Percentiles rank a stretch among this genome's conserved stretches.
Conservation (phyloP, 2,888 invertebrate genomes). For the Aelia acuminata region DNA sequence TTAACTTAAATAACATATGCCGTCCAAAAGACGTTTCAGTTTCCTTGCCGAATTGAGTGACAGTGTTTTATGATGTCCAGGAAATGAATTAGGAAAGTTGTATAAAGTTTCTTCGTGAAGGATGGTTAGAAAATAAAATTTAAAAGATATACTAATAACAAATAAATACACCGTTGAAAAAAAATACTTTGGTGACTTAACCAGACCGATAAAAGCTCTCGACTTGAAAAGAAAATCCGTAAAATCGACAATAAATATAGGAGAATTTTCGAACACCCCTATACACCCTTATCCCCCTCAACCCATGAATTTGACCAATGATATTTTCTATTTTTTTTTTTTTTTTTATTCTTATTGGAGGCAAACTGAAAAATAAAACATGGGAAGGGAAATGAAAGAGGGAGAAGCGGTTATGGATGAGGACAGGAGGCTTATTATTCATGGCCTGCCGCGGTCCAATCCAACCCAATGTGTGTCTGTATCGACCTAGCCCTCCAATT, state of each 20-base stretch:
- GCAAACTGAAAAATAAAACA: constrained; percentile 17
- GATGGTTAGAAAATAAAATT: too few species aligned
- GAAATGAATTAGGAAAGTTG: too few species aligned
- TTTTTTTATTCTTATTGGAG: background rate
- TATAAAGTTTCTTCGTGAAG: too few species aligned
- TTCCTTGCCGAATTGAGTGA: too few species aligned
- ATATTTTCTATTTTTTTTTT: background rate
- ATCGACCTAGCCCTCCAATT: background rate
- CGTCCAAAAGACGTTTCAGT: too few species aligned
- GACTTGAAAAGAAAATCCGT: background rate
- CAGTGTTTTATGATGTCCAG: too few species aligned
- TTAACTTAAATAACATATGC: too few species aligned
- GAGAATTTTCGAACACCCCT: background rate
- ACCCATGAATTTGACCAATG: background rate
- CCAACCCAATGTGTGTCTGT: background rate
- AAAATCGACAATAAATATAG: background rate
- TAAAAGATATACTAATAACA: too few species aligned
- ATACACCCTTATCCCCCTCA: background rate
- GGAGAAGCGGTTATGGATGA: constrained; percentile 7
- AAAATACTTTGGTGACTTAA: too few species aligned
- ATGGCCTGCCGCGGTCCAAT: background rate
- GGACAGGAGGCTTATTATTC: constrained; percentile 13
- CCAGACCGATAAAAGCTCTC: too few species aligned
- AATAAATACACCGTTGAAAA: too few species aligned
- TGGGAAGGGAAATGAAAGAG: constrained; percentile 14